phyloP scores from a whole-genome alignment of 92 coral and sea anemone species.

The Desmophyllum pertusum region DNA sequence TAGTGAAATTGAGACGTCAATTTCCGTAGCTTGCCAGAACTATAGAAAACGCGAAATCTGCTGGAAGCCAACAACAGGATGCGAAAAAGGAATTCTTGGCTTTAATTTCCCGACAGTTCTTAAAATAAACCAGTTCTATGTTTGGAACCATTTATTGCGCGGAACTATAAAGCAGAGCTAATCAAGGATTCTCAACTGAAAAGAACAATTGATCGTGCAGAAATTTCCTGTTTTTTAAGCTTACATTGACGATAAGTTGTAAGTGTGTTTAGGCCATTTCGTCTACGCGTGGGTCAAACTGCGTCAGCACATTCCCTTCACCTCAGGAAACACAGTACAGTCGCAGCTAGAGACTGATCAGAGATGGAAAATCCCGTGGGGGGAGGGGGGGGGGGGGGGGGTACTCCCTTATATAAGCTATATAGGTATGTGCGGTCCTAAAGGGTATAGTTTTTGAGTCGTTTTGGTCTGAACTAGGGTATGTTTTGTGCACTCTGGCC shows the following conservation, averaged over 20 bases:
- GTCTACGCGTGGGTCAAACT: slow-evolving; percentile 20
- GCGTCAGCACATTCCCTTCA: background rate
- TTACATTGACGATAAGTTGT: background rate
- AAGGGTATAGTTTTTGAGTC: too few species aligned
- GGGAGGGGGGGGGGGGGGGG: too few species aligned
- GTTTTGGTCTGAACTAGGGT: too few species aligned
- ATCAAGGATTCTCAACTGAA: background rate
- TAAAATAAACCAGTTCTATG: background rate
- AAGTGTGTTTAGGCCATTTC: background rate
- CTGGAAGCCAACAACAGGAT: background rate
- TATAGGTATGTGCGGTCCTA: too few species aligned
- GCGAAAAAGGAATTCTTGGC: slow-evolving; percentile 11
- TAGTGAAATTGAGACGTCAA: background rate
- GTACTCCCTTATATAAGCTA: too few species aligned
- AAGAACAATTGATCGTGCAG: background rate
- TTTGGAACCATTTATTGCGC: background rate
- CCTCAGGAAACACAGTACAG: slow-evolving; percentile 26
- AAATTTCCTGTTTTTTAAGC: background rate
- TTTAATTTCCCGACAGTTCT: background rate
- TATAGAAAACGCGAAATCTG: background rate
- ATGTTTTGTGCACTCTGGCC: too few species aligned
- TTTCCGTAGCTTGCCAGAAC: background rate
- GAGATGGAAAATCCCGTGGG: too few species aligned
- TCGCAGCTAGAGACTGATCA: slow-evolving; percentile 16
- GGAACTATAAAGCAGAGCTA: background rate